Conservation (phyloP, 2,797 vertebrate genomes). For the Cirrhinus mrigala region DNA sequence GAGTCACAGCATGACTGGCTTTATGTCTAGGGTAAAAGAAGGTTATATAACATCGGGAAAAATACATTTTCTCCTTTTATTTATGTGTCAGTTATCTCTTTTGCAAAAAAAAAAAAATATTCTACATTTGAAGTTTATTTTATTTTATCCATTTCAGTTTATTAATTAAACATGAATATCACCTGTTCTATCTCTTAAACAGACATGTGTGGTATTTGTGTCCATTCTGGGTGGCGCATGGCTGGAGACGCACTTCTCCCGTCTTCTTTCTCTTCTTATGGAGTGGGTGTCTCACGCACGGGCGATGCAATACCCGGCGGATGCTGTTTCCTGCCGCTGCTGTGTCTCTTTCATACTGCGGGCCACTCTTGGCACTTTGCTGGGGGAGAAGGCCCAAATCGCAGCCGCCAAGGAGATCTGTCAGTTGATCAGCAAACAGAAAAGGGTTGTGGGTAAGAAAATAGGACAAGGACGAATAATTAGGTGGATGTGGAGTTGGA, state of each 20-base stretch:
- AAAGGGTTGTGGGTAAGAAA: slow-evolving; percentile 84
- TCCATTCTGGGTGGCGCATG: slow-evolving; percentile 86
- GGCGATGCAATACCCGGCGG: slow-evolving; percentile 79
- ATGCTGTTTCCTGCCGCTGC: slow-evolving; percentile 79
- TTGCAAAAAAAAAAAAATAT: not conserved
- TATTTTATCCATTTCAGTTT: not conserved
- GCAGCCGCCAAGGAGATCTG: slow-evolving; percentile 89
- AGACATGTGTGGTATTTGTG: slow-evolving; percentile 91
- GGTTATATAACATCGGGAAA: not conserved
- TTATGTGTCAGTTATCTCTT: not conserved
- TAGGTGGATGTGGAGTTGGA: not conserved
- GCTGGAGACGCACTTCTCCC: slow-evolving; percentile 86
- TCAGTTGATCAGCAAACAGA: slow-evolving; percentile 82
- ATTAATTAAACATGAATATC: not conserved
- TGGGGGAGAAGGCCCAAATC: slow-evolving; percentile 93
- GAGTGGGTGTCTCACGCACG: slow-evolving; percentile 85
- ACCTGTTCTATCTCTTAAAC: slow-evolving; percentile 34
- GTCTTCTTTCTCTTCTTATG: slow-evolving; percentile 84
- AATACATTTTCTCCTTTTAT: not conserved
- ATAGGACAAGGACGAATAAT: not conserved
- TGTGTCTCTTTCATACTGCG: slow-evolving; percentile 91
- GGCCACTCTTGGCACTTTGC: slow-evolving; percentile 84
- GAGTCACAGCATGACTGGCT: slow-evolving; percentile 3
- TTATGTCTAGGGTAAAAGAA: not conserved
- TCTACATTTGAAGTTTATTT: not conserved